Percentiles rank a stretch among this genome's conserved stretches.
phyloP scores from a whole-genome alignment of 2,888 invertebrate species.

The Pristionchus arcanus region DNA sequence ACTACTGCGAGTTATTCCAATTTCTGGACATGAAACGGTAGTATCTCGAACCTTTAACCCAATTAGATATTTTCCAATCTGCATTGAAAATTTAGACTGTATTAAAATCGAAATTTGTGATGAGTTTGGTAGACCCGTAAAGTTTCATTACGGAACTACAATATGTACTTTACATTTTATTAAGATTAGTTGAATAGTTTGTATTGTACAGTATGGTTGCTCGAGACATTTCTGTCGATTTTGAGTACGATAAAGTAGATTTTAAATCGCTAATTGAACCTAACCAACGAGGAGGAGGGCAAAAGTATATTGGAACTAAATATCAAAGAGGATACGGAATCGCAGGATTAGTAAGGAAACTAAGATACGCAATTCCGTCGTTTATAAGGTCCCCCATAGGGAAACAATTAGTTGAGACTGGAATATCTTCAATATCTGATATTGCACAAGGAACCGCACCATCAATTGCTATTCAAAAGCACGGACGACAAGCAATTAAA shows the following conservation, averaged over 20 bases:
- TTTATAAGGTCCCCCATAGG: slow-evolving; percentile 33
- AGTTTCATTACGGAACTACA: too few relatives aligned
- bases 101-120: too few relatives aligned
- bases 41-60: not conserved
- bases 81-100: not conserved
- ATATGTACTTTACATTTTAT: slow-evolving; percentile 10
- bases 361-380: not conserved
- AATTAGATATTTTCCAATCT: slow-evolving; percentile 37
- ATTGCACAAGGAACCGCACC: too few relatives aligned
- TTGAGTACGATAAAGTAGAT: not conserved
- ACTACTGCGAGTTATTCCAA: slow-evolving; percentile 22
- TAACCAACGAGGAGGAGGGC: not conserved
- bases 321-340: slow-evolving; percentile 35
- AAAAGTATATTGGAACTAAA: not conserved
- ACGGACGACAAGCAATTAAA: too few relatives aligned
- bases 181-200: not conserved
- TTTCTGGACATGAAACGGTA: not conserved
- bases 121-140: too few relatives aligned
- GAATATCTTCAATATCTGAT: not conserved
- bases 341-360: not conserved
- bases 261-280: not conserved
- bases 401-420: not conserved
- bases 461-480: too few relatives aligned
- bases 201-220: too few relatives aligned
- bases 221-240: not conserved